Evolutionary conservation across 2,113 vertebrate species (phyloP).

Genomic region (Oryzias woworae): DNA sequence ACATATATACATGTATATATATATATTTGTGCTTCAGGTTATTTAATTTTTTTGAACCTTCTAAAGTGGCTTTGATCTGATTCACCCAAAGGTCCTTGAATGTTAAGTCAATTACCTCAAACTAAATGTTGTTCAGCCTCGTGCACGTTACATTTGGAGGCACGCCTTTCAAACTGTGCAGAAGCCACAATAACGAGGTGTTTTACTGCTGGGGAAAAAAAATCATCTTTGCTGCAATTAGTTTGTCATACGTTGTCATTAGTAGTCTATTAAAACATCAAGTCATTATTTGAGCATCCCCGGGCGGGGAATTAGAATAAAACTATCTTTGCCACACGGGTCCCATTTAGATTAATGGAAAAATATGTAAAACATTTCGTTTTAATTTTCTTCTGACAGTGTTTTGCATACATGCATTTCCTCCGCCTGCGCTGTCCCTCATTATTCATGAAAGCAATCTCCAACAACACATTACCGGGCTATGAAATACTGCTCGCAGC

Average conservation of each 20-base stretch:
- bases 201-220: constrained; percentile 76
- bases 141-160: constrained; percentile 26
- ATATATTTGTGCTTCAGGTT: too few species aligned
- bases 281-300: constrained; percentile 84
- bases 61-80: constrained; percentile 1
- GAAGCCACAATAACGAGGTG: constrained; percentile 65
- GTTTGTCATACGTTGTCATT: constrained; percentile 84
- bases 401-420: constrained; percentile 80
- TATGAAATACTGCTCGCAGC: constrained; percentile 79
- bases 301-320: constrained; percentile 87
- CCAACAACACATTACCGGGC: constrained; percentile 70
- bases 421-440: constrained; percentile 77
- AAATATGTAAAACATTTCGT: constrained; percentile 89
- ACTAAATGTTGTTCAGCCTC: constrained; percentile 37
- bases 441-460: constrained; percentile 91
- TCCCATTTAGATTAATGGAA: constrained; percentile 94
- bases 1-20: too few species aligned
- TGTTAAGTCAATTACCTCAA: constrained; percentile 50
- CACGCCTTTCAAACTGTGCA: constrained; percentile 64
- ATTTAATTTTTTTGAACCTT: not conserved
- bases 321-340: constrained; percentile 84
- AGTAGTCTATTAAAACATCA: constrained; percentile 88
- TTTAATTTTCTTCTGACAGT: constrained; percentile 83
- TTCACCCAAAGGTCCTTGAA: constrained; percentile 35
- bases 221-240: constrained; percentile 81